Conservation (phyloP, 2,888 invertebrate species). For the Cephus rjabovi region DNA sequence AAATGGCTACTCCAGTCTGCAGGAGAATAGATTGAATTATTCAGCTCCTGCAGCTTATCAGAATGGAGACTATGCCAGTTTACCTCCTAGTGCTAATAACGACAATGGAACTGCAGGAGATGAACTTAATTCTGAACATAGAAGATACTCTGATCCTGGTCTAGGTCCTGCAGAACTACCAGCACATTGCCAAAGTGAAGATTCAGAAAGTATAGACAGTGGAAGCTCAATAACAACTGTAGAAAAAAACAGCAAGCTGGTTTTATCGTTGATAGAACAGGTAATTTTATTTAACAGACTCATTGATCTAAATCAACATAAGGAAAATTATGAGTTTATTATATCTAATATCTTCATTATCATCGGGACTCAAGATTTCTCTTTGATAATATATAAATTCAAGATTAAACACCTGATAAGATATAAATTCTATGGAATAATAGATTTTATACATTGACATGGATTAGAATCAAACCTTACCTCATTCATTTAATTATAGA, state of each 20-base stretch:
- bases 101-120: slow-evolving; percentile 68
- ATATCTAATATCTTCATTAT: neutral
- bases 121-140: slow-evolving; percentile 70
- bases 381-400: neutral
- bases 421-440: neutral
- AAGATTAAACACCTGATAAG: neutral
- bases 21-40: slow-evolving; percentile 47
- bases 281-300: slow-evolving; percentile 65
- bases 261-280: slow-evolving; percentile 79
- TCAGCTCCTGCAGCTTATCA: slow-evolving; percentile 43
- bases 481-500: slow-evolving; percentile 39
- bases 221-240: slow-evolving; percentile 69
- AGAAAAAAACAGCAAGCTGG: slow-evolving; percentile 71
- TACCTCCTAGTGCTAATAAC: slow-evolving; percentile 78
- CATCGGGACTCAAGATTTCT: neutral
- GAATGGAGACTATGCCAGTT: slow-evolving; percentile 72
- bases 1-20: slow-evolving; percentile 55
- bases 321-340: neutral
- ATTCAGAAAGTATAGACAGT: slow-evolving; percentile 67
- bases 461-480: neutral
- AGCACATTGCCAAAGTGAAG: slow-evolving; percentile 69
- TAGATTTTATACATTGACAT: neutral
- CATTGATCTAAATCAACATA: neutral
- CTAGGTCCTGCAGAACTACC: slow-evolving; percentile 68
- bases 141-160: slow-evolving; percentile 79